Percentiles rank a stretch among this genome's conserved stretches.
phyloP scores from a whole-genome alignment of 2,888 invertebrate genomes.

The Nineta flava region DNA sequence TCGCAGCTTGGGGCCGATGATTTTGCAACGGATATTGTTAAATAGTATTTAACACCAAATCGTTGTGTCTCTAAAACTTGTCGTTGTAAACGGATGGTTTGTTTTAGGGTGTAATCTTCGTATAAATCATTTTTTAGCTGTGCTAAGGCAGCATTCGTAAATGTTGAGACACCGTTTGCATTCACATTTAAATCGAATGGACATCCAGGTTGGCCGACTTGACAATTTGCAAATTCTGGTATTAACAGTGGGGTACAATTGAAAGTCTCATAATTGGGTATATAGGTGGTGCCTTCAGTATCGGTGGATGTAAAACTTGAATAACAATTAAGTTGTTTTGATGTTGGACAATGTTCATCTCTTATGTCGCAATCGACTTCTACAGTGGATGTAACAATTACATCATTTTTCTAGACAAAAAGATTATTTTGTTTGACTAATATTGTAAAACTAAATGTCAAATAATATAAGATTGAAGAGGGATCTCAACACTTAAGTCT shows the following conservation, averaged over 20 bases:
- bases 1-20: constrained; percentile 20
- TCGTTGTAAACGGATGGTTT: constrained; percentile 35
- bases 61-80: constrained; percentile 38
- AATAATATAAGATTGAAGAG: too few relatives aligned
- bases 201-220: constrained; percentile 27
- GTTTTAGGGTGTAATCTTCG: constrained; percentile 22
- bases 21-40: constrained; percentile 34
- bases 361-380: neutral
- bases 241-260: neutral
- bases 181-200: constrained; percentile 32
- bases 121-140: constrained; percentile 25
- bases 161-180: constrained; percentile 32
- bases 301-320: neutral
- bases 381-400: neutral
- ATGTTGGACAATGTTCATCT: constrained; percentile 1
- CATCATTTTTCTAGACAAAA: neutral
- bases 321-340: neutral
- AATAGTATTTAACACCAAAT: constrained; percentile 40
- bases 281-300: neutral
- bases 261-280: neutral
- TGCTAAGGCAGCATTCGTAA: constrained; percentile 31
- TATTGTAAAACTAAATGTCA: neutral
- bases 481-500: too few relatives aligned
- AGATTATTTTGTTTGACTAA: neutral
- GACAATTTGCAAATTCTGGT: neutral